phyloP scores from a whole-genome alignment of 2,888 invertebrate genomes.

The Watsonalla cultraria region DNA sequence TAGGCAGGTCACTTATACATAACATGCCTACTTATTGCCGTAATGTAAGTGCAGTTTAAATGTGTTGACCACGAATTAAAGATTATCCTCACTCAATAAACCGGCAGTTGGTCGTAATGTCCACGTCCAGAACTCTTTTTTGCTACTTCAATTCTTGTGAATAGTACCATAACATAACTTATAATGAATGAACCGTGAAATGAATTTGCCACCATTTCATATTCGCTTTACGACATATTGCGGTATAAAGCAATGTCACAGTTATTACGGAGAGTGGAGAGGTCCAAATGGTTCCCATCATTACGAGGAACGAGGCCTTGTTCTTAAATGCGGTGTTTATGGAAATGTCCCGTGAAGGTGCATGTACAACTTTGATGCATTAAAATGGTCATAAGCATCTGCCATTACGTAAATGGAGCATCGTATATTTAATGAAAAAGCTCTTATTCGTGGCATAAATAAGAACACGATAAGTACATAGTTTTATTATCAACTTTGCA shows the following conservation, averaged over 20 bases:
- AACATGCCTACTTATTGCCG: too few relatives aligned
- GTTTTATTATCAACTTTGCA: neutral
- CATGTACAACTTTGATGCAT: constrained; percentile 29
- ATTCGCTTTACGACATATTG: constrained; percentile 2
- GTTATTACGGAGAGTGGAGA: constrained; percentile 17
- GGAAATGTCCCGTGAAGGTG: constrained; percentile 31
- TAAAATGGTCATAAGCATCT: constrained; percentile 21
- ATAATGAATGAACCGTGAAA: neutral
- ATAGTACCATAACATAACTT: neutral
- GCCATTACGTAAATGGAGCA: constrained; percentile 11
- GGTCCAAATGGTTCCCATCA: constrained; percentile 33
- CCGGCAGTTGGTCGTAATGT: too few relatives aligned
- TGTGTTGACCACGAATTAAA: too few relatives aligned
- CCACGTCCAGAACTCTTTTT: too few relatives aligned
- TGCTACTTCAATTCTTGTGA: neutral
- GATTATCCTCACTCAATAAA: too few relatives aligned
- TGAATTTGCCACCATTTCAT: constrained; percentile 1
- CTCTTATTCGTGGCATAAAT: constrained; percentile 4
- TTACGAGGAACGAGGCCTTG: constrained; percentile 29
- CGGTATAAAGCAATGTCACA: constrained; percentile 1
- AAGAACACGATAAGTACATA: neutral
- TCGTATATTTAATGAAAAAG: constrained; percentile 10
- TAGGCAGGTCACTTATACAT: too few relatives aligned
- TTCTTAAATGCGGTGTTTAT: constrained; percentile 42
- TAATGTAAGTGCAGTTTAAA: too few relatives aligned